Conservation (phyloP, 2,113 vertebrate genomes). For the human (Homo sapiens) region DNA sequence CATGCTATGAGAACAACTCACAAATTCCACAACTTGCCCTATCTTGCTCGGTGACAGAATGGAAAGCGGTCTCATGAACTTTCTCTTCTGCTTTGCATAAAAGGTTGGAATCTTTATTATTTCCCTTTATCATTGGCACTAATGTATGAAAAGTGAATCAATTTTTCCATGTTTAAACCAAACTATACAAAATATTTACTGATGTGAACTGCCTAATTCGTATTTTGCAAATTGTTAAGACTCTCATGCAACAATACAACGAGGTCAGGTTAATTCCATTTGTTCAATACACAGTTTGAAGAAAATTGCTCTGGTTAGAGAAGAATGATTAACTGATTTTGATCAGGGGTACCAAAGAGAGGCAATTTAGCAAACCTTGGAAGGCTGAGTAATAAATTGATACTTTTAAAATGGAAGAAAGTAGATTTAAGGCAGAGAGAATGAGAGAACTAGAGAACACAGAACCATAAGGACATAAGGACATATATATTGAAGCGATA, state of each 20-base stretch:
- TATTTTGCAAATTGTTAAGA: background rate
- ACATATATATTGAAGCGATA: background rate
- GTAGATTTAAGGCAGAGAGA: background rate
- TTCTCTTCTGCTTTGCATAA: background rate
- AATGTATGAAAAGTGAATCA: background rate
- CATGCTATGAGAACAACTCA: background rate
- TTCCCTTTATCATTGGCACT: background rate
- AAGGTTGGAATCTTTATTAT: background rate
- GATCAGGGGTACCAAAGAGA: background rate
- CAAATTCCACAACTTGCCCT: background rate
- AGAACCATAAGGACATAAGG: background rate
- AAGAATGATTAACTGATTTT: background rate
- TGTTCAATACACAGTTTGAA: background rate
- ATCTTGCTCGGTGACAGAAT: background rate
- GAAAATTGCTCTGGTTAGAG: background rate
- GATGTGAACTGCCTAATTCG: background rate
- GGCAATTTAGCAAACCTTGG: background rate
- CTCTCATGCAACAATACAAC: background rate
- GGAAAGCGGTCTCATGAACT: background rate
- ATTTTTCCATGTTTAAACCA: background rate
- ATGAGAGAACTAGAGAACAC: background rate
- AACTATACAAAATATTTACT: background rate
- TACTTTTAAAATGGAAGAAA: background rate
- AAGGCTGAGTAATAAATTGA: background rate
- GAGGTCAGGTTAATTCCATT: background rate